Evolutionary conservation across 1,140 invertebrate genomes (phyloP).

Genomic region (Trigoniulus corallinus): DNA sequence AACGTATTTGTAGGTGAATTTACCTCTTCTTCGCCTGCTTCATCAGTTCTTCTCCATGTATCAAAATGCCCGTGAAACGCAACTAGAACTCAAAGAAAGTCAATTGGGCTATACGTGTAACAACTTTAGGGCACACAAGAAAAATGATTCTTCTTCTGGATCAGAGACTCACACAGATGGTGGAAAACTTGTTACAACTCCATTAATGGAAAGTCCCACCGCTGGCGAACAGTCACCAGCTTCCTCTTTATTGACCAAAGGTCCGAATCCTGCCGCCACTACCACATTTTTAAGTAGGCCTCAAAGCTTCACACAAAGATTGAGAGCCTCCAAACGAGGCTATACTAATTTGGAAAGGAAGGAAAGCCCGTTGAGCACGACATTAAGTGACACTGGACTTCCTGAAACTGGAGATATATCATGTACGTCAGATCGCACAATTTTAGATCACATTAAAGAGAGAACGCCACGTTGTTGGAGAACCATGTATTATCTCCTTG

Average conservation of each 20-base stretch:
- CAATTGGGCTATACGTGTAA: neutral
- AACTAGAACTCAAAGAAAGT: slow-evolving; percentile 55
- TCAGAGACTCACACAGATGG: slow-evolving; percentile 12
- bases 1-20: slow-evolving; percentile 61
- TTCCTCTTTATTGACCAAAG: too few species aligned
- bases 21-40: slow-evolving; percentile 77
- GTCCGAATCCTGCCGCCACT: slow-evolving; percentile 6
- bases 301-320: slow-evolving; percentile 12
- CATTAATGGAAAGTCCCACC: neutral
- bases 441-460: slow-evolving; percentile 15
- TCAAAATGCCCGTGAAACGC: slow-evolving; percentile 88
- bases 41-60: slow-evolving; percentile 97
- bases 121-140: slow-evolving; percentile 4
- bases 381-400: slow-evolving; percentile 22
- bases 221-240: neutral
- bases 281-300: slow-evolving; percentile 6
- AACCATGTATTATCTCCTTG: slow-evolving; percentile 79
- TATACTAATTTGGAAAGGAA: slow-evolving; percentile 15
- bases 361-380: slow-evolving; percentile 6
- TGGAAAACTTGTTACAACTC: neutral
- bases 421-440: slow-evolving; percentile 3
- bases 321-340: slow-evolving; percentile 12
- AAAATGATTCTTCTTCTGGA: slow-evolving; percentile 10
- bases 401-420: slow-evolving; percentile 18
- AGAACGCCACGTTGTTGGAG: slow-evolving; percentile 75